Conservation (phyloP, 2,797 vertebrate genomes). For the Lagocephalus sceleratus region DNA sequence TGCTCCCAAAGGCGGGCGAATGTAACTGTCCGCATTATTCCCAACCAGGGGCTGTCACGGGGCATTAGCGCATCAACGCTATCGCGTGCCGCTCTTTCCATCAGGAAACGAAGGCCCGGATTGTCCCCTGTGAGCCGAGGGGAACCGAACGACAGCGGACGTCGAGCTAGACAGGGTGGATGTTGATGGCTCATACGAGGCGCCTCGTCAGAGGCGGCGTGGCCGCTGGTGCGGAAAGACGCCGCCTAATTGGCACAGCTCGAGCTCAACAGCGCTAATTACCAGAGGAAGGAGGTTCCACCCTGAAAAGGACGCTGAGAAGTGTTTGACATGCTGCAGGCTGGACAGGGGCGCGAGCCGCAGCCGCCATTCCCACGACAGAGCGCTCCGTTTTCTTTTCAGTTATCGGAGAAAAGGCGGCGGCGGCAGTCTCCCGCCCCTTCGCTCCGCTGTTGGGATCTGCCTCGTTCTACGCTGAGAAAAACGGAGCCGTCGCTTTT, state of each 20-base stretch:
- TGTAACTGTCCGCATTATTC: too few species aligned
- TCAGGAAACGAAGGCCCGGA: too few species aligned
- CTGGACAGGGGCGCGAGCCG: slow-evolving; percentile 45
- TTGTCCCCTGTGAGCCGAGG: slow-evolving; percentile 12
- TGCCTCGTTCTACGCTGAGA: too few species aligned
- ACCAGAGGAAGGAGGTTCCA: slow-evolving; percentile 41
- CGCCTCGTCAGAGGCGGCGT: slow-evolving; percentile 47
- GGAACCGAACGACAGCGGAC: not conserved
- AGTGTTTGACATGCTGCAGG: slow-evolving; percentile 53
- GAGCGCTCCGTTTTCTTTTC: slow-evolving; percentile 44
- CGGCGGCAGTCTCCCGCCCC: too few species aligned
- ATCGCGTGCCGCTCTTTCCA: too few species aligned
- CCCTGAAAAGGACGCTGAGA: slow-evolving; percentile 53
- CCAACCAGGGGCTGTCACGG: too few species aligned
- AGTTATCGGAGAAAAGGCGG: slow-evolving; percentile 14
- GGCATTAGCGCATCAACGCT: too few species aligned
- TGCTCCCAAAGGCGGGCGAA: too few species aligned
- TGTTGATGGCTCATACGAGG: slow-evolving; percentile 55
- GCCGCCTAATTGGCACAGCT: slow-evolving; percentile 66
- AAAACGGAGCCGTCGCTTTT: too few species aligned
- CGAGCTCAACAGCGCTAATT: slow-evolving; percentile 64
- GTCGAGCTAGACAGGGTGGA: slow-evolving; percentile 25
- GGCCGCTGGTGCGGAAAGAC: slow-evolving; percentile 64
- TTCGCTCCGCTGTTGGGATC: too few species aligned
- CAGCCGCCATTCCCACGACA: slow-evolving; percentile 33